phyloP scores from a whole-genome alignment of 2,113 vertebrate species.

The Eublepharis macularius region DNA sequence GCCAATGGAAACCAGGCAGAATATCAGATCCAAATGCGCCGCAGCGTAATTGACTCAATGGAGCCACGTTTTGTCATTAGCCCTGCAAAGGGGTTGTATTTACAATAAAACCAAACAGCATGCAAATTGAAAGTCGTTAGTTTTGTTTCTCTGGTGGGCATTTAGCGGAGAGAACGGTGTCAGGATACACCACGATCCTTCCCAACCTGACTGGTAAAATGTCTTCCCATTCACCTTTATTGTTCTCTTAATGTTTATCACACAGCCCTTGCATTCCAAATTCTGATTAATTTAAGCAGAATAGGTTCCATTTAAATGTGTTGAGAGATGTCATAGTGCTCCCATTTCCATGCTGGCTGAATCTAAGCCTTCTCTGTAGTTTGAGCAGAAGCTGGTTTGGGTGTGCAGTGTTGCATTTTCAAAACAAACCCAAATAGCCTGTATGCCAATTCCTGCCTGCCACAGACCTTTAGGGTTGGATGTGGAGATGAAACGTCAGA shows the following conservation, averaged over 20 bases:
- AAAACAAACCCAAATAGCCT: not conserved
- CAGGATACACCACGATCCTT: conserved; percentile 64
- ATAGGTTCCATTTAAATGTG: not conserved
- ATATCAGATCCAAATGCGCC: conserved; percentile 79
- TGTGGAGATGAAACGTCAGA: not conserved
- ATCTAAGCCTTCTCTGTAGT: conserved; percentile 20
- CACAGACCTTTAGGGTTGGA: conserved; percentile 10
- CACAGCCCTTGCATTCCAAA: conserved; percentile 67
- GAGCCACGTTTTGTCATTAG: conserved; percentile 78
- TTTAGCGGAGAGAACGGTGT: conserved; percentile 73
- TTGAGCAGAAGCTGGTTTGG: not conserved
- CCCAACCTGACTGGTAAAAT: conserved; percentile 74
- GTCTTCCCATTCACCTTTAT: conserved; percentile 68
- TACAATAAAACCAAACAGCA: conserved; percentile 84
- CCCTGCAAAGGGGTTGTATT: conserved; percentile 80
- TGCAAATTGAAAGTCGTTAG: conserved; percentile 84
- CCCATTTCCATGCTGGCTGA: conserved; percentile 32
- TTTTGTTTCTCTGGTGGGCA: conserved; percentile 76
- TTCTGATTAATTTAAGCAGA: conserved; percentile 60
- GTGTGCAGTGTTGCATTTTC: not conserved
- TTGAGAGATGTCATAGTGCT: conserved; percentile 28
- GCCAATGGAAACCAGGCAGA: conserved; percentile 68
- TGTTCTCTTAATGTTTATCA: conserved; percentile 64
- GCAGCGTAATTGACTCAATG: conserved; percentile 75
- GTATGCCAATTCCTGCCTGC: not conserved